These are phyloP conservation scores for Pseudorasbora parva DNA, from an alignment of 2,113 vertebrate genomes.

Conservation along the genomic window DNA sequence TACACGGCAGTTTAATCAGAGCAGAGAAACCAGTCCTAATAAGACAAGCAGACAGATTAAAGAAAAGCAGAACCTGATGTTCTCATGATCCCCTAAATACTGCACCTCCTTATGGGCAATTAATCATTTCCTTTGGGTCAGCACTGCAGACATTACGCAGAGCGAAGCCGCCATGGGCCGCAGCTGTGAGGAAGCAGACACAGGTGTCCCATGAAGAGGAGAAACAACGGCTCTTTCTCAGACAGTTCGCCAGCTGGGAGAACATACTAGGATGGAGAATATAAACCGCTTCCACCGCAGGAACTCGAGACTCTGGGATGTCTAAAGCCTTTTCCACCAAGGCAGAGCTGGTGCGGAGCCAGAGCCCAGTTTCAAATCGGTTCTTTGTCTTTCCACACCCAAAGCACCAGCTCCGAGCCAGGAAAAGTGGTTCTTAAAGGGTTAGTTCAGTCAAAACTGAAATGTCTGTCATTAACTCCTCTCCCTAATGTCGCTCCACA, in stretches of 20 bases:
- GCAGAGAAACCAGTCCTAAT: neutral
- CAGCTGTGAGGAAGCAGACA: slow-evolving; percentile 51
- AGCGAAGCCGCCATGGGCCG: slow-evolving; percentile 1
- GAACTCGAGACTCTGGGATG: too few relatives aligned
- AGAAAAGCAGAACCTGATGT: slow-evolving; percentile 1
- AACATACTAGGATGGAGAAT: neutral
- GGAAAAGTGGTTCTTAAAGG: too few relatives aligned
- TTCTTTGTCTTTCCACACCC: too few relatives aligned
- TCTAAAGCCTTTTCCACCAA: too few relatives aligned
- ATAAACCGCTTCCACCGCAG: too few relatives aligned
- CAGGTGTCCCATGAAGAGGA: slow-evolving; percentile 41
- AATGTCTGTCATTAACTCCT: too few relatives aligned
- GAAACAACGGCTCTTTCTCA: neutral
- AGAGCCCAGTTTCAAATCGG: too few relatives aligned
- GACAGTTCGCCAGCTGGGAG: neutral
- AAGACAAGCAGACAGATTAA: too few relatives aligned
- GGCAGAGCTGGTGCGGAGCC: too few relatives aligned
- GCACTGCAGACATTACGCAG: slow-evolving; percentile 31
- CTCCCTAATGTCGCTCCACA: too few relatives aligned
- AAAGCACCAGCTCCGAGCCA: too few relatives aligned
- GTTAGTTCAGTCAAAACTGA: too few relatives aligned
- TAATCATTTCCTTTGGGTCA: slow-evolving; percentile 42
- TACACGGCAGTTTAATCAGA: neutral
- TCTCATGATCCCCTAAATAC: neutral
- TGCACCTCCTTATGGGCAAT: slow-evolving; percentile 34